phyloP scores from a whole-genome alignment of 2,888 invertebrate genomes.

The Monopis laevigella region DNA sequence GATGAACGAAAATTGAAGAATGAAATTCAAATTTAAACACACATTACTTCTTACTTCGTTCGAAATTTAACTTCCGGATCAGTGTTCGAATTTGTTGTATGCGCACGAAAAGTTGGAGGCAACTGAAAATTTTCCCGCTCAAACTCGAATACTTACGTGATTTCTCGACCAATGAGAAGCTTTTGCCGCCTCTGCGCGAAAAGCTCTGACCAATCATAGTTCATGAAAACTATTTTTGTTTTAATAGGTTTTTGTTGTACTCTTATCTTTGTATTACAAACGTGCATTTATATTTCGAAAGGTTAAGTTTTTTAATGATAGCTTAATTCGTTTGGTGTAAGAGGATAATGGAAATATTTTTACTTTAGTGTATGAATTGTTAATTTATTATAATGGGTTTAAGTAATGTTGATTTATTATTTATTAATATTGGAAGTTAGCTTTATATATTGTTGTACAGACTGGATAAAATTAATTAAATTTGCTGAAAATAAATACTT shows the following conservation, averaged over 20 bases:
- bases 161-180: constrained; percentile 36
- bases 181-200: constrained; percentile 41
- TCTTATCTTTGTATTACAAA: constrained; percentile 18
- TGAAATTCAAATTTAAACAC: not conserved
- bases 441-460: too few relatives aligned
- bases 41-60: constrained; percentile 2
- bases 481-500: too few relatives aligned
- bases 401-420: too few relatives aligned
- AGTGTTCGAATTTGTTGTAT: constrained; percentile 18
- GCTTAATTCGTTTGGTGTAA: too few relatives aligned
- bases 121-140: constrained; percentile 58
- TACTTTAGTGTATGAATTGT: too few relatives aligned
- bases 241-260: constrained; percentile 59
- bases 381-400: too few relatives aligned
- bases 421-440: too few relatives aligned
- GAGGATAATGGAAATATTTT: too few relatives aligned
- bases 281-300: constrained; percentile 7
- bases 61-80: not conserved
- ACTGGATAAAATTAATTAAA: too few relatives aligned
- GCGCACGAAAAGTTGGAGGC: constrained; percentile 41
- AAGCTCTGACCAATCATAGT: constrained; percentile 31
- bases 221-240: constrained; percentile 40
- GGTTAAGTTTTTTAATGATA: too few relatives aligned
- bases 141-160: constrained; percentile 51
- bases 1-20: not conserved